Evolutionary conservation across 1,140 invertebrate genomes (phyloP).

Genomic region (Platorchestia sp.): DNA sequence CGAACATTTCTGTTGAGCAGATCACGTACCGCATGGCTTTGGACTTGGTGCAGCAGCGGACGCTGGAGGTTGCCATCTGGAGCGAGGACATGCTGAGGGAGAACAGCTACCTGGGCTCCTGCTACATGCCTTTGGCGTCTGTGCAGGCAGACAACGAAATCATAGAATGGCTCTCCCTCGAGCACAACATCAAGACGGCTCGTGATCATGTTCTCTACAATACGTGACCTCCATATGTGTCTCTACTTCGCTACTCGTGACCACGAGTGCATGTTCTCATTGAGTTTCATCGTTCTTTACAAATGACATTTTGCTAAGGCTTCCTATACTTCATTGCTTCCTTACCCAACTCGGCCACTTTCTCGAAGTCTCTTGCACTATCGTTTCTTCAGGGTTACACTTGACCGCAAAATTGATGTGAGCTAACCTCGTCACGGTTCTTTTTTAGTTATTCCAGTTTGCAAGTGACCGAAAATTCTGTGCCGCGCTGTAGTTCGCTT

Average conservation of each 20-base stretch:
- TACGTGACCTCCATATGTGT: not conserved
- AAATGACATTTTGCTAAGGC: not conserved
- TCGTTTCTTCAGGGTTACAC: not conserved
- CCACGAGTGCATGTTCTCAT: not conserved
- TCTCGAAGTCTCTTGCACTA: not conserved
- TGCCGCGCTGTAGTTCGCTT: too few relatives aligned
- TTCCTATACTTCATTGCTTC: not conserved
- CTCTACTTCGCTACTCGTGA: not conserved
- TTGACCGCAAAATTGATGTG: not conserved
- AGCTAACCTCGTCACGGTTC: not conserved
- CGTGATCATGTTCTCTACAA: slow-evolving; percentile 59
- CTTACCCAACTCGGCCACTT: not conserved
- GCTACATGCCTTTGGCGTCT: slow-evolving; percentile 79
- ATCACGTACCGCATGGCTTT: slow-evolving; percentile 89
- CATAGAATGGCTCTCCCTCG: slow-evolving; percentile 72
- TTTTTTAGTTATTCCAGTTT: not conserved
- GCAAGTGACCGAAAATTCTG: too few relatives aligned
- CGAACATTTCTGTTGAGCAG: slow-evolving; percentile 73
- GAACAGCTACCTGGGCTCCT: slow-evolving; percentile 93
- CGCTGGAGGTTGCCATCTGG: slow-evolving; percentile 93
- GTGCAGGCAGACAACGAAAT: slow-evolving; percentile 83
- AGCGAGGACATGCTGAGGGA: slow-evolving; percentile 95
- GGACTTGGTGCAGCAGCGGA: slow-evolving; percentile 82
- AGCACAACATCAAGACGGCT: slow-evolving; percentile 65
- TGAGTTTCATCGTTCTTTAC: not conserved